A percentile compares a stretch with the other conserved stretches of the same genome.
phyloP scores from a whole-genome alignment of 64 coral and sea anemone species.

The Dendronephthya gigantea region DNA sequence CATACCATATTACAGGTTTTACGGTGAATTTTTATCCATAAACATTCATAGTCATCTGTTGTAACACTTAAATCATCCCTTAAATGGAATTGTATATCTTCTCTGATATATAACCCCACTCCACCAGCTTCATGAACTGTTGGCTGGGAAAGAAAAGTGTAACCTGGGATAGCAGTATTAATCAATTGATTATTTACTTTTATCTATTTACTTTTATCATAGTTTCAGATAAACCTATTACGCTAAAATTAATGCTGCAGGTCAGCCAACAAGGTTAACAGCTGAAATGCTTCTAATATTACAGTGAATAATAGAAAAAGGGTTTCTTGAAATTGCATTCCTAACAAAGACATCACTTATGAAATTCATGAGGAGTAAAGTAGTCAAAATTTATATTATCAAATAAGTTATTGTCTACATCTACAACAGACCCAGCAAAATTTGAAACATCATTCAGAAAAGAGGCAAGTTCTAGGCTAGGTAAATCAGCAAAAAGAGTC shows the following conservation, averaged over 20 bases:
- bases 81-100: background rate
- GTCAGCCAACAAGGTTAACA: background rate
- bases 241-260: background rate
- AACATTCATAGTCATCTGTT: conserved; percentile 6
- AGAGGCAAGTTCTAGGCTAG: too few species aligned
- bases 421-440: background rate
- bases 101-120: background rate
- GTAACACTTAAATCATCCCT: background rate
- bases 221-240: background rate
- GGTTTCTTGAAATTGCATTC: background rate
- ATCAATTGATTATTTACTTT: background rate
- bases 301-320: conserved; percentile 22
- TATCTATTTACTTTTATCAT: background rate
- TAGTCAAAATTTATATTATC: conserved; percentile 24
- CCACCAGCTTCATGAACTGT: background rate
- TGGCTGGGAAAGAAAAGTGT: background rate
- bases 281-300: conserved; percentile 12
- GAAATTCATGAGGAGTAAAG: conserved; percentile 16
- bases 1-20: background rate
- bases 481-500: too few species aligned
- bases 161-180: background rate
- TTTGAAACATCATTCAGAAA: background rate
- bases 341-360: background rate
- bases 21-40: conserved; percentile 24
- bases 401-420: conserved; percentile 18